phyloP scores from a whole-genome alignment of 2,113 vertebrate species.

The Phainopepla nitens region DNA sequence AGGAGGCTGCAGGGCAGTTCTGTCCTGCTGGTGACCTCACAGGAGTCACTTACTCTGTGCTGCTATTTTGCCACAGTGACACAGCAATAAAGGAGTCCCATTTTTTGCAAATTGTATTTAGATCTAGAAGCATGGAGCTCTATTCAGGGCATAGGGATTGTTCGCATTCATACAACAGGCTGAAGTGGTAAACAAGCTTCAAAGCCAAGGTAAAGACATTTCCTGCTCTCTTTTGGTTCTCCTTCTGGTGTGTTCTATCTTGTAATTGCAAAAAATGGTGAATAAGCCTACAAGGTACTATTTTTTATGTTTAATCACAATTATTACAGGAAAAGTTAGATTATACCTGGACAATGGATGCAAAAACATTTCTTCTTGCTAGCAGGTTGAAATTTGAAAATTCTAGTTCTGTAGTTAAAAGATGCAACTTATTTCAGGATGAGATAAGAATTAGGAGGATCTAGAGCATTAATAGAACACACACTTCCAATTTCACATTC shows the following conservation, averaged over 20 bases:
- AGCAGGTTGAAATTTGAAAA: background rate
- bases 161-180: background rate
- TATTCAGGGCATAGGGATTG: background rate
- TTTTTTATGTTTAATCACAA: background rate
- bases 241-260: background rate
- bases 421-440: background rate
- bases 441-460: background rate
- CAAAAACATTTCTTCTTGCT: background rate
- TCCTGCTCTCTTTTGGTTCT: background rate
- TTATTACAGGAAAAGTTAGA: background rate
- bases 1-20: background rate
- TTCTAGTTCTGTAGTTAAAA: background rate
- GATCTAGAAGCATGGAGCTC: background rate
- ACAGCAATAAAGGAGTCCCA: rapidly evolving
- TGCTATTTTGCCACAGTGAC: background rate
- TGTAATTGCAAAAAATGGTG: background rate
- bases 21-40: background rate
- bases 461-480: background rate
- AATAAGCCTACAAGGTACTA: background rate
- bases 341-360: background rate
- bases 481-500: background rate
- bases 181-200: background rate
- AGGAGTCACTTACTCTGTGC: background rate
- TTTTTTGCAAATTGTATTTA: background rate
- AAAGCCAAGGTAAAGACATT: background rate